phyloP scores from a whole-genome alignment of 2,888 invertebrate genomes.

The Lamellibrachia columna region DNA sequence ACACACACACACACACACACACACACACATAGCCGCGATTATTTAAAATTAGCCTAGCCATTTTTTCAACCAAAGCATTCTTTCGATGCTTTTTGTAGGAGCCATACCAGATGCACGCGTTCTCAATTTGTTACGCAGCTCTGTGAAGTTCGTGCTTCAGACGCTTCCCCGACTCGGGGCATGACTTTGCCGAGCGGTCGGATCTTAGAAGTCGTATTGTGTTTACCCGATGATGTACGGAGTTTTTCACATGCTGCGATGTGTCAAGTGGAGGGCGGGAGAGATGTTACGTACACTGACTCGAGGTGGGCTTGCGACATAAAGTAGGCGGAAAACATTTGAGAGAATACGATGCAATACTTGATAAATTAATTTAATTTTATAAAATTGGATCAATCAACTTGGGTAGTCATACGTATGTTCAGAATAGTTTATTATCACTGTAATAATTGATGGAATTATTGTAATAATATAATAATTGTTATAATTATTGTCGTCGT shows the following conservation, averaged over 20 bases:
- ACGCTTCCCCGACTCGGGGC: neutral
- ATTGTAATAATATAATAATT: too few relatives aligned
- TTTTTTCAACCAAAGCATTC: neutral
- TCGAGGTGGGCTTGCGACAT: neutral
- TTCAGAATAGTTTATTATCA: neutral
- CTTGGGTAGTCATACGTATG: neutral
- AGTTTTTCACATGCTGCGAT: neutral
- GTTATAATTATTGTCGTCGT: too few relatives aligned
- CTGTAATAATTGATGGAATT: too few relatives aligned
- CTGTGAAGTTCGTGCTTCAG: neutral
- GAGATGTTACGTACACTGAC: neutral
- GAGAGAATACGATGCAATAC: neutral
- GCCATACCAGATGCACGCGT: neutral
- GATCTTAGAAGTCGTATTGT: neutral
- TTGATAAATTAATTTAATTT: neutral
- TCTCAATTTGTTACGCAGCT: neutral
- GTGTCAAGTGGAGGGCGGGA: neutral
- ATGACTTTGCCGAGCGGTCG: neutral
- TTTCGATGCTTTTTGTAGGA: neutral
- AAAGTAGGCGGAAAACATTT: neutral
- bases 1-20: neutral
- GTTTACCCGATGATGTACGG: neutral
- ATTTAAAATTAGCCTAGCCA: neutral
- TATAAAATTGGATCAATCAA: too few relatives aligned
- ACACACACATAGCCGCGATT: neutral